Conservation (phyloP, 2,888 invertebrate genomes). For the Xestia c-nigrum region DNA sequence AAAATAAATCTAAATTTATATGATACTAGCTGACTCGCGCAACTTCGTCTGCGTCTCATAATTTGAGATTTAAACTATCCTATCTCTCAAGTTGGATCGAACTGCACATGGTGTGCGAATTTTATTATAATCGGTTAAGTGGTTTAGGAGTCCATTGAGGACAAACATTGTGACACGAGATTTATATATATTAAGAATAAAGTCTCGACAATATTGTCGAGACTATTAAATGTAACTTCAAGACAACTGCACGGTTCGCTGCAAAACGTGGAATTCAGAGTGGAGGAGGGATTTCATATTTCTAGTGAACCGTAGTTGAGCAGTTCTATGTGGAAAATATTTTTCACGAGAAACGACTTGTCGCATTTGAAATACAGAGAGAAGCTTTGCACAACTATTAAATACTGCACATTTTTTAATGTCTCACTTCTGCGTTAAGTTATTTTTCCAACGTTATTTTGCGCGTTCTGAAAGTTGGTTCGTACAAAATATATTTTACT, state of each 20-base stretch:
- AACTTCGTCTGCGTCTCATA: too few relatives aligned
- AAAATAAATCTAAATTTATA: too few relatives aligned
- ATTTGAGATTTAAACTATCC: too few relatives aligned
- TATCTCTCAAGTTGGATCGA: too few relatives aligned
- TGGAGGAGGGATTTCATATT: not conserved
- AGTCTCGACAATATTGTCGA: not conserved
- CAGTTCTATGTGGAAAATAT: constrained; percentile 2
- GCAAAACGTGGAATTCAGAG: not conserved
- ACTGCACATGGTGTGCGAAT: too few relatives aligned
- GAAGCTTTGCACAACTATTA: constrained; percentile 18
- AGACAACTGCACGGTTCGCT: not conserved
- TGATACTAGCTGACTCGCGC: too few relatives aligned
- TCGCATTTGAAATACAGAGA: not conserved
- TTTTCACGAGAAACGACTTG: not conserved
- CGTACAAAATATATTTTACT: not conserved
- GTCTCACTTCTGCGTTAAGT: not conserved
- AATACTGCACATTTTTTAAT: not conserved
- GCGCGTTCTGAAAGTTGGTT: not conserved
- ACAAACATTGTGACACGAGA: too few relatives aligned
- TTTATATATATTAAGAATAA: too few relatives aligned
- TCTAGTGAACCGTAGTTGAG: not conserved
- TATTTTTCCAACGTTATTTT: constrained; percentile 12
- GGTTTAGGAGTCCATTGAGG: too few relatives aligned
- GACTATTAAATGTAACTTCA: constrained; percentile 3
- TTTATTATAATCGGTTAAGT: too few relatives aligned